Conservation (phyloP, 2,888 invertebrate species). For the Sesia apiformis region DNA sequence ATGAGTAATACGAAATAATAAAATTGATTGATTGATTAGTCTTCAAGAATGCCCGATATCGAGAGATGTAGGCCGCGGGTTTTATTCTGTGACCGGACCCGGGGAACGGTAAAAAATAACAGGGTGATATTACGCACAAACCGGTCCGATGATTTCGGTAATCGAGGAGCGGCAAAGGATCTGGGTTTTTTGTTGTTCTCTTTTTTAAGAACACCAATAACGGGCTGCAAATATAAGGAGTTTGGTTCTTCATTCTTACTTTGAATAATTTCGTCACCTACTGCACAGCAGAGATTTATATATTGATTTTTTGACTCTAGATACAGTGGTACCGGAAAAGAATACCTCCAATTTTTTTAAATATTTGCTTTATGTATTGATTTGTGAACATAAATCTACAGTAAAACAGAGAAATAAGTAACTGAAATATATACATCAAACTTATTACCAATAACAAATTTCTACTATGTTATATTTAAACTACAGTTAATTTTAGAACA, state of each 20-base stretch:
- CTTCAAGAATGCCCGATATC: conserved; percentile 18
- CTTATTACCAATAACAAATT: too few species aligned
- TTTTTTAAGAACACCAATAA: not conserved
- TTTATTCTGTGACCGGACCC: conserved; percentile 18
- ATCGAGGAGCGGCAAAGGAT: conserved; percentile 24
- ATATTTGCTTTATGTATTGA: too few species aligned
- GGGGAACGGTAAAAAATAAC: conserved; percentile 62
- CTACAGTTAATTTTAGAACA: too few species aligned
- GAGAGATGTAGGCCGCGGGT: conserved; percentile 25
- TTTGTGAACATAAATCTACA: too few species aligned
- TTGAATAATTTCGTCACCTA: not conserved
- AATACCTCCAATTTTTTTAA: too few species aligned
- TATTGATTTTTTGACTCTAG: not conserved
- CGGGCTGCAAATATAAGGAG: not conserved
- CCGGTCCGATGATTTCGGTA: conserved; percentile 49
- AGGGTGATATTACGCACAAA: conserved; percentile 40
- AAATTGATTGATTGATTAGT: too few species aligned
- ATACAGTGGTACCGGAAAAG: too few species aligned
- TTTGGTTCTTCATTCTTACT: not conserved
- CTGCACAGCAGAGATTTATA: not conserved
- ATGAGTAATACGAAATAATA: too few species aligned
- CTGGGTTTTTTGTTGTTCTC: not conserved
- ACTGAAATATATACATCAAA: too few species aligned
- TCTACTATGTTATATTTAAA: too few species aligned
- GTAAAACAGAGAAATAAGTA: too few species aligned